Evolutionary conservation across 2,888 invertebrate species (phyloP), one percentile per base, ranked within the genome.

Genomic region (Tetropium fuscum): DNA sequence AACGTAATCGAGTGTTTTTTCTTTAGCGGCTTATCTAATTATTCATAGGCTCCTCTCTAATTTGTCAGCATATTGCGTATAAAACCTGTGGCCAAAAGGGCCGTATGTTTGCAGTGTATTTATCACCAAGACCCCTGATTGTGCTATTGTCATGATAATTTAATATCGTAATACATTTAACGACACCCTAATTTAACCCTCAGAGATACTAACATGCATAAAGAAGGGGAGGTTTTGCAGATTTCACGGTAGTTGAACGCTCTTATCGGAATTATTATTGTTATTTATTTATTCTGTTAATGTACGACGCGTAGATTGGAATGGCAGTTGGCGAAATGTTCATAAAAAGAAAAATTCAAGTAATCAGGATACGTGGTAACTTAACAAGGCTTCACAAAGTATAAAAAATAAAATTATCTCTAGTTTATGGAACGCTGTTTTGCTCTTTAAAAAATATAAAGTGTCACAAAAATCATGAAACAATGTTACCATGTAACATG

Each of bases 111-210:
- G 81, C 77, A 75, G 78, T 80, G 80, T 81, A 82, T 82, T 82
- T 82, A 81, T 81, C 81, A 78, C 74, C 65, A 70, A 74, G 73
- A 77, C 79, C 81, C 75, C 80, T 81, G 80, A 81, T 81, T 82
- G 78, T 73, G 73, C 80, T 78, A 80, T 82, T 82, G 82, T 82
- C 81, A 81, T 82, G 82, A 81, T 82, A 82, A 82, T 82, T 82
- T 82, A 82, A 82, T 82, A 82, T 81, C 81, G 78, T 82, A 81
- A 82, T 81, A 81, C 81, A 78, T 81, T 82, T 81, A 81, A 81
- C 81, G 80, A 81, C 80, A 80, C 81, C 81, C 80, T 81, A 81
- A 81, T 80, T 81, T 81, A 67, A 71, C 74, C 75, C 76, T 63
- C 68, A 58, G 59, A 57, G 64, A 66, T 61, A 60, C 62, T 65